Conservation (phyloP, 2,113 vertebrate genomes). For the Sceloporus undulatus region DNA sequence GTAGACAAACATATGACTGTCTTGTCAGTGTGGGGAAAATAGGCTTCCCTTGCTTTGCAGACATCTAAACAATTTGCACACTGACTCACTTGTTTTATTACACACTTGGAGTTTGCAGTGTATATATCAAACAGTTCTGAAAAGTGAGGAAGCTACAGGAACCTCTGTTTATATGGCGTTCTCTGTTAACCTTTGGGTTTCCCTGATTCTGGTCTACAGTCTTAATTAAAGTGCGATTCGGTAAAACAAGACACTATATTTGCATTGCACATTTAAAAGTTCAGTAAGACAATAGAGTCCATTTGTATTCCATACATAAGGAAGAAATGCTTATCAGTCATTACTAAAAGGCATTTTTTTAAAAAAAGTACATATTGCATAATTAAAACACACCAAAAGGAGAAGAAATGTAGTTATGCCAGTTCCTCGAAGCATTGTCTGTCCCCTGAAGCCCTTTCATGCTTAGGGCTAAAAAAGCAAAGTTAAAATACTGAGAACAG, state of each 20-base stretch:
- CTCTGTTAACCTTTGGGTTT: constrained; percentile 21
- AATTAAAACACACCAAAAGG: constrained; percentile 14
- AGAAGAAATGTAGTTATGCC: not conserved
- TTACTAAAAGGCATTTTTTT: constrained; percentile 43
- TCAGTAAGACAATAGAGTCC: constrained; percentile 23
- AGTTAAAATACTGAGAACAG: constrained; percentile 57
- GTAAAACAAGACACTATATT: not conserved
- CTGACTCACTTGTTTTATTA: not conserved
- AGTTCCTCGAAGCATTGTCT: constrained; percentile 19
- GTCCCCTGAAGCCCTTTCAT: constrained; percentile 49
- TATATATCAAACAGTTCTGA: not conserved
- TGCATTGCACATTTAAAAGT: not conserved
- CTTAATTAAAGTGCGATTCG: constrained; percentile 1
- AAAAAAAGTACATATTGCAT: constrained; percentile 34
- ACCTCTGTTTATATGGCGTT: constrained; percentile 48
- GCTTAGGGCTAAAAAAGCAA: constrained; percentile 54
- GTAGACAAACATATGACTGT: not conserved
- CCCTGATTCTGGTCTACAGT: not conserved
- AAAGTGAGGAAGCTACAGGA: not conserved
- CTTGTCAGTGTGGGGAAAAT: not conserved
- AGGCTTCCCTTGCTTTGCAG: not conserved
- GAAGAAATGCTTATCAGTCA: not conserved
- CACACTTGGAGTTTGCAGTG: not conserved
- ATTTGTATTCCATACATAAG: not conserved
- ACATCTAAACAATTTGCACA: not conserved